Evolutionary conservation across 2,888 invertebrate genomes (phyloP).

Genomic region (Plagiodera versicolora): DNA sequence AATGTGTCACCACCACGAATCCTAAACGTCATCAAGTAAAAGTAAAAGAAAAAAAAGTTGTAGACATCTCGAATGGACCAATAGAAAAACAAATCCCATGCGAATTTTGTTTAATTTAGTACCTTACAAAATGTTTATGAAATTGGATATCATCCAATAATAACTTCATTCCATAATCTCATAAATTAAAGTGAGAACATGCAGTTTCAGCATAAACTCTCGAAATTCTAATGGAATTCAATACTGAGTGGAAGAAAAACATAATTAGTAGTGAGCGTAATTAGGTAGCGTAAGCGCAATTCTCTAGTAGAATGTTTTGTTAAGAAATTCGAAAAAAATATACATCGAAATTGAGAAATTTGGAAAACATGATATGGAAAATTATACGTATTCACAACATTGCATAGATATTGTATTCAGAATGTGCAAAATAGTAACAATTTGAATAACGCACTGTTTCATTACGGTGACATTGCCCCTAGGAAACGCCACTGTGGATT

Average conservation of each 20-base stretch:
- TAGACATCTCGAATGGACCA: not conserved
- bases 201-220: conserved; percentile 16
- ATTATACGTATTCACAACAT: not conserved
- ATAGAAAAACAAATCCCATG: not conserved
- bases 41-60: too few relatives aligned
- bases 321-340: not conserved
- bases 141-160: conserved; percentile 67
- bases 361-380: not conserved
- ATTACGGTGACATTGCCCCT: too few relatives aligned
- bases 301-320: not conserved
- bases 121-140: conserved; percentile 60
- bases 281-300: not conserved
- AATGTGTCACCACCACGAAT: too few relatives aligned
- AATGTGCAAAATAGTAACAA: too few relatives aligned
- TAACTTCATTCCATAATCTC: conserved; percentile 50
- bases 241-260: conserved; percentile 5
- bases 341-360: not conserved
- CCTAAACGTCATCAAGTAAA: too few relatives aligned
- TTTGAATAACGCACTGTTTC: too few relatives aligned
- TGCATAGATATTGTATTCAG: too few relatives aligned
- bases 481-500: too few relatives aligned
- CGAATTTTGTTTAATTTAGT: not conserved
- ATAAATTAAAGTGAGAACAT: conserved; percentile 43
- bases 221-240: conserved; percentile 7
- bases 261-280: not conserved